These are phyloP conservation scores for Melinopterus prodromus DNA, from an alignment of 2,888 invertebrate genomes.

Conservation along the genomic window DNA sequence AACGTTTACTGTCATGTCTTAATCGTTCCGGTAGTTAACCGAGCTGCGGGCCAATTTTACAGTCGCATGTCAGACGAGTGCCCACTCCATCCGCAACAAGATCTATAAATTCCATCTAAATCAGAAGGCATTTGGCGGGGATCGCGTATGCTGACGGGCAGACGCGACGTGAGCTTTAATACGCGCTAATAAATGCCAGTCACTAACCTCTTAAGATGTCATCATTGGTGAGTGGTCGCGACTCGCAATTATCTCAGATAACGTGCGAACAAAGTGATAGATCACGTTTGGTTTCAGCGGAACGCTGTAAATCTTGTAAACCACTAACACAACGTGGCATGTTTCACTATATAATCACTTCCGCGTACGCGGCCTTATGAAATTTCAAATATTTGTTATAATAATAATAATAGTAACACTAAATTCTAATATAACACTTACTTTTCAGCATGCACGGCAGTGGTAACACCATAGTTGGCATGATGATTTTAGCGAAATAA, in stretches of 20 bases:
- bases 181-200: conserved; percentile 15
- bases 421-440: too few relatives aligned
- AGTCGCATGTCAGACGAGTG: not conserved
- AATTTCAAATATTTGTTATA: not conserved
- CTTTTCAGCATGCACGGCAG: too few relatives aligned
- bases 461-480: too few relatives aligned
- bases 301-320: not conserved
- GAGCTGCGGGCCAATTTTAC: conserved; percentile 7
- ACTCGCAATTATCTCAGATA: not conserved
- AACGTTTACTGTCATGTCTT: conserved; percentile 20
- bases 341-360: not conserved
- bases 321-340: not conserved
- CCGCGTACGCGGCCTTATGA: not conserved
- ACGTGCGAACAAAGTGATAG: not conserved
- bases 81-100: conserved; percentile 4
- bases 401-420: too few relatives aligned
- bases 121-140: not conserved
- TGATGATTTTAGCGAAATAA: too few relatives aligned
- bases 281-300: not conserved
- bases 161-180: conserved; percentile 9
- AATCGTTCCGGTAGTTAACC: conserved; percentile 22
- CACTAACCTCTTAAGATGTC: conserved; percentile 8
- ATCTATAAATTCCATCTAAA: conserved; percentile 4
- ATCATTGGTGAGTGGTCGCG: not conserved
- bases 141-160: not conserved